Base-by-base conservation (phyloP, 2,888 invertebrate genomes). In the Morinoia aosen region DNA sequence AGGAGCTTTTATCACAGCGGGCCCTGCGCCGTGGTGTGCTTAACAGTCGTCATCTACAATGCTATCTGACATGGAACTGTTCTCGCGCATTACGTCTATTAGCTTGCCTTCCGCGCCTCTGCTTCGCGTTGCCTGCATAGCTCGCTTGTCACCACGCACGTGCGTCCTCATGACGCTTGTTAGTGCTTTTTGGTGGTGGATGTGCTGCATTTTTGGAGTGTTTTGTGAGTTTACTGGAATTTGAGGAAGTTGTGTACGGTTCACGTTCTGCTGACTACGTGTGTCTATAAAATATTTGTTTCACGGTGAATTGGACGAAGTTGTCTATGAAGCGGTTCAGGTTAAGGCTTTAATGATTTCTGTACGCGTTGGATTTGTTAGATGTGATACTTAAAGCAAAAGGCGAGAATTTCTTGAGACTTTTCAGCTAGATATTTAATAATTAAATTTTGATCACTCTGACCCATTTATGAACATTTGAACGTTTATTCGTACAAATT, bases 11-110 rank as follows among this genome's bases (percentile, higher is more conserved):
- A 93, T 93, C 93, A 57, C 93, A 93, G 93, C 93, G 25, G 93
- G 93, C 48, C 0, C n/a, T 25, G 58, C 93, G 93, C 57, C 57
- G 57, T 12, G 25, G 39, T 93, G 57, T 48, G 93, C 33, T 57
- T 93, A 93, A 93, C 93, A 57, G 93, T 57, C 93, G 48, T 57
- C 57, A 93, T 93, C 93, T 93, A 16, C 56, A 93, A 93, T 57
- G 93, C 93, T 93, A 93, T 93, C 93, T 93, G 93, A 93, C 93
- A 93, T 93, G 93, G 93, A 93, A 93, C 57, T 93, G 93, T 93
- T 57, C 57, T 57, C 58, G 56, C 57, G 93, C 93, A 93, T 93
- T 93, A 93, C 93, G n/a, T 93, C 93, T 57, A 93, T 93, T 93
- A 93, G 93, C 56, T 57, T n/a, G 93, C 57, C 39, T 93, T 56